phyloP scores from a whole-genome alignment of 2,113 vertebrate species.

The Edolisoma coerulescens region DNA sequence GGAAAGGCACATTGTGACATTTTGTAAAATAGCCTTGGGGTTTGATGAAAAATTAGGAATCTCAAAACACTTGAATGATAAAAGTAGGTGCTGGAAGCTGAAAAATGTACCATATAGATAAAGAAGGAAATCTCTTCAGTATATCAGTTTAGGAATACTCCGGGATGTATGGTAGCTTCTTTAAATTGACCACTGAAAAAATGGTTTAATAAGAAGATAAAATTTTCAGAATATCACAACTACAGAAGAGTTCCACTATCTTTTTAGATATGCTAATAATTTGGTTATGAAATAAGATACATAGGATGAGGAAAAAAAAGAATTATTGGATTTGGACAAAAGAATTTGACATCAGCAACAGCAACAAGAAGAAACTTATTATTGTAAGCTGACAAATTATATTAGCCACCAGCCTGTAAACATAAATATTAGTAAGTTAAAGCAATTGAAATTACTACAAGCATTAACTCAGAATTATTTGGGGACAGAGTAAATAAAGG shows the following conservation, averaged over 20 bases:
- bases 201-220: background rate
- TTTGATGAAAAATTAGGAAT: background rate
- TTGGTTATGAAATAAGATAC: background rate
- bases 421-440: background rate
- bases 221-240: background rate
- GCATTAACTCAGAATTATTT: background rate
- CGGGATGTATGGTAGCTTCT: accelerated
- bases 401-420: background rate
- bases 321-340: background rate
- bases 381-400: background rate
- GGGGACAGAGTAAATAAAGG: background rate
- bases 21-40: background rate
- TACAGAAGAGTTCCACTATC: background rate
- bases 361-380: background rate
- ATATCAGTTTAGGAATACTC: background rate
- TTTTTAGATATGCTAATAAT: background rate
- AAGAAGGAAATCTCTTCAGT: background rate
- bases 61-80: background rate
- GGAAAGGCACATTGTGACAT: background rate
- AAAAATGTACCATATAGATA: background rate
- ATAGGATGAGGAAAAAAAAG: background rate
- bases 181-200: background rate
- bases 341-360: background rate
- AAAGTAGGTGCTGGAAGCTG: background rate
- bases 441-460: background rate